Conservation (phyloP, 1,140 invertebrate genomes). For the Brachionus plicatilis region DNA sequence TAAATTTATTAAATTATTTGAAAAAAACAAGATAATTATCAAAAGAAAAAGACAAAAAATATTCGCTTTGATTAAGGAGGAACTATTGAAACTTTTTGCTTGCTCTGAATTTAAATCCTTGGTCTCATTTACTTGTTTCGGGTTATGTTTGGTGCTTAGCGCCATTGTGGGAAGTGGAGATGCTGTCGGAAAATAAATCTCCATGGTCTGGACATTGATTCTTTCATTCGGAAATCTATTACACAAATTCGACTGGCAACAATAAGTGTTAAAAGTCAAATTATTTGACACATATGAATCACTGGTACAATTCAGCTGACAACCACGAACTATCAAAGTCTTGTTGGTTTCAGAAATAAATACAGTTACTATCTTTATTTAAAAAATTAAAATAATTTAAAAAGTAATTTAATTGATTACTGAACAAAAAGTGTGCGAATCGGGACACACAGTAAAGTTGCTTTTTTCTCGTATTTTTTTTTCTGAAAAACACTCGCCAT, state of each 20-base stretch:
- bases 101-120: neutral
- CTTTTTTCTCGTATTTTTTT: neutral
- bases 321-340: neutral
- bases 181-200: neutral
- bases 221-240: constrained; percentile 11
- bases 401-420: neutral
- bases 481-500: constrained; percentile 20
- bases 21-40: neutral
- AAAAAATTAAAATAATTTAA: too few relatives aligned
- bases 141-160: neutral
- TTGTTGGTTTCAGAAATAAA: neutral
- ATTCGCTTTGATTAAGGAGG: neutral
- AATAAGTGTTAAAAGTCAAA: constrained; percentile 5
- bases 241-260: neutral
- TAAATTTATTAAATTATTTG: neutral
- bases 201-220: neutral
- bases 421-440: neutral
- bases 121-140: neutral
- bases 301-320: neutral
- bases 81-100: neutral
- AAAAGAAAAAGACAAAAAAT: neutral
- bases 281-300: neutral
- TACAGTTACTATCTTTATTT: neutral
- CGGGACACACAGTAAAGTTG: neutral
- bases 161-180: neutral